phyloP scores from a whole-genome alignment of 2,888 invertebrate genomes.

The Lasioglossum lativentre region DNA sequence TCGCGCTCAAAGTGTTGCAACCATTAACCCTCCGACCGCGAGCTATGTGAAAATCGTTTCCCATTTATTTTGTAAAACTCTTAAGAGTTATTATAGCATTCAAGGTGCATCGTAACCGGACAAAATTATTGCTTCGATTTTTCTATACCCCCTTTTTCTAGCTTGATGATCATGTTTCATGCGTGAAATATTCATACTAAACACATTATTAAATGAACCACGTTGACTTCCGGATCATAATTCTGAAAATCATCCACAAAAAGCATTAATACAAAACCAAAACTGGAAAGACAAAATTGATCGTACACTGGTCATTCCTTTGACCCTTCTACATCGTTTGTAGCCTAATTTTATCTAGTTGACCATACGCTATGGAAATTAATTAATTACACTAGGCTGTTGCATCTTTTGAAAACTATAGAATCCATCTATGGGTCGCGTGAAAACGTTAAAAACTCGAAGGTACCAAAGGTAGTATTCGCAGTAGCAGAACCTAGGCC shows the following conservation, averaged over 20 bases:
- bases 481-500: neutral
- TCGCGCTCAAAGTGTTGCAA: neutral
- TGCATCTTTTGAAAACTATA: too few relatives aligned
- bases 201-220: neutral
- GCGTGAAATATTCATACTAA: neutral
- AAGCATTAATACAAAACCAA: too few relatives aligned
- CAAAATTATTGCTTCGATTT: neutral
- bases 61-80: constrained; percentile 5
- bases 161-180: neutral
- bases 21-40: constrained; percentile 4
- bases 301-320: too few relatives aligned
- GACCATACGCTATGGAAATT: too few relatives aligned
- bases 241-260: too few relatives aligned
- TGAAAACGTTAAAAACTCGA: neutral
- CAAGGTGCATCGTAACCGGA: neutral
- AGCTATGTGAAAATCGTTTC: neutral
- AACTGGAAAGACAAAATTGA: too few relatives aligned
- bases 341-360: too few relatives aligned
- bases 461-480: neutral
- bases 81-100: neutral
- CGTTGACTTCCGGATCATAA: too few relatives aligned
- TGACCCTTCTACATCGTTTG: too few relatives aligned
- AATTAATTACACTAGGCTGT: too few relatives aligned
- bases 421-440: neutral
- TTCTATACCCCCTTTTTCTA: neutral